Evolutionary conservation across 2,113 vertebrate species (phyloP), one percentile per base, ranked within the genome.

Genomic region (Pteruthius melanotis): DNA sequence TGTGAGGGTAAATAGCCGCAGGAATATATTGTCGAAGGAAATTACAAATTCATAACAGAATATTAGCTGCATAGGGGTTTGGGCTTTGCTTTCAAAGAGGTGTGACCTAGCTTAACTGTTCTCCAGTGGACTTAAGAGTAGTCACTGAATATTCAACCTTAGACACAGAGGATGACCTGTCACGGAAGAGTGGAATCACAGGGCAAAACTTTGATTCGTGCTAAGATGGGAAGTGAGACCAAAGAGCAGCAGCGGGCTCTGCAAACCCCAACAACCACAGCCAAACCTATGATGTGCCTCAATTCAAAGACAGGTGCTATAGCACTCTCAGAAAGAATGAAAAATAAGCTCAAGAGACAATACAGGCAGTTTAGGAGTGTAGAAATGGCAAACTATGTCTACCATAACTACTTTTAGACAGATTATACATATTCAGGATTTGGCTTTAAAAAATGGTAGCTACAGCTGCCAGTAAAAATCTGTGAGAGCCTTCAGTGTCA

Each of bases 161-260:
- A 35, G 54, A 66, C 9, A 22, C 0, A 0, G 1, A 45, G 49
- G 35, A 47, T 6, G 1, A 33, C 14, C 8, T n/a, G 24, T 42
- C 30, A 28, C 0, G 0, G 56, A 83, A 70, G 6, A 35, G 8
- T 13, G 20, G 18, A 68, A 52, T 53, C 35, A 60, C 49, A 33
- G 59, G 22, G 22, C 20, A 71, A 84, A 87, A 64, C 24, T 45
- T 40, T 13, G 69, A 35, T 20, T 53, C 68, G 27, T 23, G 33
- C 14, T 49, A 59, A 39, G 11, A 37, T 2, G 10, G 23, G 11
- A 88, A 83, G 23, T 4, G 5, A 76, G 20, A 80, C 17, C 17
- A 23, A 83, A 83, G 53, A 64, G 37, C 28, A 71, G 23, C 27
- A 24, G 37, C 3, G 23, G 7, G 10, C n/a, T 83, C 59, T 39